phyloP scores from a whole-genome alignment of 2,797 vertebrate genomes.

The Xyrichtys novacula region DNA sequence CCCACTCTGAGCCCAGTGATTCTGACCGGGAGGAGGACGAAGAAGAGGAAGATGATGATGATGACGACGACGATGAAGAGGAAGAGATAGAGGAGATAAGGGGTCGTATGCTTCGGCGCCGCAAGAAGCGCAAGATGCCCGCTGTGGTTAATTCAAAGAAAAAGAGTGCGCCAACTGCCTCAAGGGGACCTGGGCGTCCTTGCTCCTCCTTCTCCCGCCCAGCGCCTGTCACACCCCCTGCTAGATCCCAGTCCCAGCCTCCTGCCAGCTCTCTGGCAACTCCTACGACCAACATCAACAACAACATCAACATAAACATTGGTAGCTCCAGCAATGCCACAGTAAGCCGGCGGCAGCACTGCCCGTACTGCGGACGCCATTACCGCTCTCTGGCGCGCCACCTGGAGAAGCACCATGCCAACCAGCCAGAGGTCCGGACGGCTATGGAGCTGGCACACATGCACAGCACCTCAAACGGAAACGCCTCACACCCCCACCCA shows the following conservation, averaged over 20 bases:
- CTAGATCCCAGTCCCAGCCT: constrained; percentile 66
- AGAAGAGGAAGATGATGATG: constrained; percentile 86
- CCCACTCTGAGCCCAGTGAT: constrained; percentile 87
- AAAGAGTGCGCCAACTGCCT: constrained; percentile 61
- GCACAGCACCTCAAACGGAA: constrained; percentile 61
- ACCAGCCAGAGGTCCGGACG: constrained; percentile 83
- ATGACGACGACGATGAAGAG: constrained; percentile 83
- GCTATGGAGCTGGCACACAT: constrained; percentile 84
- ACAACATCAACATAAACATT: constrained; percentile 88
- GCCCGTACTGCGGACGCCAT: constrained; percentile 85
- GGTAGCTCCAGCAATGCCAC: constrained; percentile 68
- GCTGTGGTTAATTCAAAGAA: constrained; percentile 69
- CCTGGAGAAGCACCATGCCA: constrained; percentile 86
- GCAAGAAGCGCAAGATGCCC: constrained; percentile 83
- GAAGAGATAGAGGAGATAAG: constrained; percentile 84
- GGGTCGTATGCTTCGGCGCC: constrained; percentile 84
- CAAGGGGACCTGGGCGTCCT: constrained; percentile 75
- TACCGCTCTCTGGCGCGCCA: constrained; percentile 87
- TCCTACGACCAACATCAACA: constrained; percentile 86
- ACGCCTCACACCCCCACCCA: constrained; percentile 60
- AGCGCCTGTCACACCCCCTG: constrained; percentile 44
- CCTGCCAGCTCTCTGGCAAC: constrained; percentile 56
- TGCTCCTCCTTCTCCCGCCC: constrained; percentile 76
- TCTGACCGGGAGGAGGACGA: constrained; percentile 86
- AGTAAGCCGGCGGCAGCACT: constrained; percentile 82